These are phyloP conservation scores for Pitangus sulphuratus DNA, from an alignment of 2,797 vertebrate genomes.

Conservation along the genomic window DNA sequence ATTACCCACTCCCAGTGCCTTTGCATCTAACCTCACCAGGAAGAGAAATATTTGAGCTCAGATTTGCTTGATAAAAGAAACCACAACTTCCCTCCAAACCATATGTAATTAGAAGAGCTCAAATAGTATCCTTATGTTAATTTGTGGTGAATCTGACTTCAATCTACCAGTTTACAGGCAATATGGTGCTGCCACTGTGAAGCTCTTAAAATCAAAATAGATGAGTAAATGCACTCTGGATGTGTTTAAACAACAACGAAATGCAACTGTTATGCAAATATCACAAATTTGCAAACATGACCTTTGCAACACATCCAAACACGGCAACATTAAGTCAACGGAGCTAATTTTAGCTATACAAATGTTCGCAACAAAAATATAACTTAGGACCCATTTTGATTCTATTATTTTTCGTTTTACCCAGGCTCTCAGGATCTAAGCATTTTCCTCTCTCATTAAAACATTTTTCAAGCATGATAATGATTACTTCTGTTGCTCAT, in stretches of 20 bases:
- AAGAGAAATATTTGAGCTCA: neutral
- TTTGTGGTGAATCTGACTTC: neutral
- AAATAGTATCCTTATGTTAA: neutral
- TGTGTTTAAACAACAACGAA: neutral
- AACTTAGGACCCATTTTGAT: neutral
- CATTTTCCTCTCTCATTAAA: neutral
- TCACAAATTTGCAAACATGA: neutral
- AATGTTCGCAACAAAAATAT: neutral
- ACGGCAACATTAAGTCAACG: neutral
- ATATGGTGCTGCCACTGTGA: neutral
- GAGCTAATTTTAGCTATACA: conserved; percentile 1
- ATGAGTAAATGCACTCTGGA: neutral
- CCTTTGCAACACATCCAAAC: neutral
- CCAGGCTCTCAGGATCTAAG: neutral
- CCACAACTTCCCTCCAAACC: neutral
- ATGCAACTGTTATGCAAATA: neutral
- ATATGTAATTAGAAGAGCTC: neutral
- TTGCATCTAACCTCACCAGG: neutral
- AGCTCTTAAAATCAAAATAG: neutral
- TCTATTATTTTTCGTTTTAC: neutral
- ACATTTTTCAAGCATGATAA: neutral
- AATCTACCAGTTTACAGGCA: neutral
- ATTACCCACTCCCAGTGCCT: neutral
- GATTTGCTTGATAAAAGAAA: neutral
- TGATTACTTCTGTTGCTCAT: neutral